A percentile compares a stretch with the other conserved stretches of the same genome.
Evolutionary conservation across 2,797 vertebrate species (phyloP).

Genomic region (Ataeniobius toweri): DNA sequence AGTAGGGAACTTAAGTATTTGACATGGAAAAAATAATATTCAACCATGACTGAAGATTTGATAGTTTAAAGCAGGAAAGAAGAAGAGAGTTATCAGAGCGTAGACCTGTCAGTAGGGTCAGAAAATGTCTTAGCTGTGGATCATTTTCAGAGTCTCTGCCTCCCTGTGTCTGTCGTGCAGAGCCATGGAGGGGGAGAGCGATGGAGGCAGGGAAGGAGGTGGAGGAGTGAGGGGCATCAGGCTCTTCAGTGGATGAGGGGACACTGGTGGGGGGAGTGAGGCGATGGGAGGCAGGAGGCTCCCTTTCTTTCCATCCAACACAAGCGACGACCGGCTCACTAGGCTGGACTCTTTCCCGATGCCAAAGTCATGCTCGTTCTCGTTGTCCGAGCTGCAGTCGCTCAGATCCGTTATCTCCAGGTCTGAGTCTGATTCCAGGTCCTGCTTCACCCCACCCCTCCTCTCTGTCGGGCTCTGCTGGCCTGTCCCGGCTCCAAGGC

Average conservation of each 20-base stretch:
- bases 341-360: slow-evolving; percentile 69
- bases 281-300: slow-evolving; percentile 73
- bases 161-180: slow-evolving; percentile 82
- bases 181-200: slow-evolving; percentile 72
- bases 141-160: slow-evolving; percentile 83
- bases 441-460: slow-evolving; percentile 83
- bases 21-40: slow-evolving; percentile 29
- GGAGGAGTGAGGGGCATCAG: slow-evolving; percentile 78
- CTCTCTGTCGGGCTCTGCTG: slow-evolving; percentile 77
- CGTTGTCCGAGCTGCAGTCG: slow-evolving; percentile 89
- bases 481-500: slow-evolving; percentile 62
- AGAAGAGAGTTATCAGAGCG: slow-evolving; percentile 73
- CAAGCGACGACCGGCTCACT: slow-evolving; percentile 67
- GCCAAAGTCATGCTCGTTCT: slow-evolving; percentile 80
- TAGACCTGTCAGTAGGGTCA: slow-evolving; percentile 62
- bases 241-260: slow-evolving; percentile 81
- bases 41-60: slow-evolving; percentile 23
- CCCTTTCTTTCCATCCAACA: slow-evolving; percentile 73
- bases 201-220: slow-evolving; percentile 75
- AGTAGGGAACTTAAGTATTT: slow-evolving; percentile 46
- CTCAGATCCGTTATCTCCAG: slow-evolving; percentile 94
- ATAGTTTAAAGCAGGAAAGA: slow-evolving; percentile 58
- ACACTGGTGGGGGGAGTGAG: slow-evolving; percentile 69
- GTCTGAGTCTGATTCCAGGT: slow-evolving; percentile 90
- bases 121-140: slow-evolving; percentile 78